Base-by-base conservation (phyloP, 2,888 invertebrate genomes). In the Biston stratarius region DNA sequence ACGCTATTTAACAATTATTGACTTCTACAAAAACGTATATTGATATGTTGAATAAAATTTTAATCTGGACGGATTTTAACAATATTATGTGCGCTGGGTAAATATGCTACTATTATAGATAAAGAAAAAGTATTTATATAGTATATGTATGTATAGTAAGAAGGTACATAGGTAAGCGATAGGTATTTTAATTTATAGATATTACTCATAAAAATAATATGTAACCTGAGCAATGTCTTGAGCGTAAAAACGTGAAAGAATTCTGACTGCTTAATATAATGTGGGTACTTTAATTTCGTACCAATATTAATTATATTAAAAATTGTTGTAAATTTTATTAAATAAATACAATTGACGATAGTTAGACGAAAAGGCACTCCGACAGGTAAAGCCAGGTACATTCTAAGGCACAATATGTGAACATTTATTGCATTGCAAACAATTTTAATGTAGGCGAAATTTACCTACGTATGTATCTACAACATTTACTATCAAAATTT, bases 321-420 rank as follows among this genome's bases (percentile, higher is more conserved):
- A 70, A 52, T 34, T 70, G n/a, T 15, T 58, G 49, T 68, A 63
- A 47, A 68, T 56, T 63, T 64, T n/a, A 53, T 57, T 64, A 51
- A 69, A 69, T 67, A 67, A 67, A 70, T 69, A 70, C 58, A 64
- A 66, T 71, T 71, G 52, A 61, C 65, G 33, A 58, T 59, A 10
- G 48, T 64, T 61, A 69, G 62, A 69, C 38, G 58, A 67, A 75
- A 75, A 73, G 75, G 73, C 75, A 75, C 74, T 67, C 59, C 56
- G 61, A 62, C 45, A 59, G 62, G 52, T 40, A 56, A 59, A 38
- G 65, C 62, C 66, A 70, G 66, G 66, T 64, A 70, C 69, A n/a
- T 61, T 55, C 59, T 69, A 69, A 69, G 69, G 69, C 69, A 69
- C 69, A 47, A 57, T 56, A 57, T 51, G 34, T 40, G 7, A 40